These are phyloP conservation scores for Anastatus disparis DNA, from an alignment of 1,140 invertebrate genomes.

Conservation along the genomic window DNA sequence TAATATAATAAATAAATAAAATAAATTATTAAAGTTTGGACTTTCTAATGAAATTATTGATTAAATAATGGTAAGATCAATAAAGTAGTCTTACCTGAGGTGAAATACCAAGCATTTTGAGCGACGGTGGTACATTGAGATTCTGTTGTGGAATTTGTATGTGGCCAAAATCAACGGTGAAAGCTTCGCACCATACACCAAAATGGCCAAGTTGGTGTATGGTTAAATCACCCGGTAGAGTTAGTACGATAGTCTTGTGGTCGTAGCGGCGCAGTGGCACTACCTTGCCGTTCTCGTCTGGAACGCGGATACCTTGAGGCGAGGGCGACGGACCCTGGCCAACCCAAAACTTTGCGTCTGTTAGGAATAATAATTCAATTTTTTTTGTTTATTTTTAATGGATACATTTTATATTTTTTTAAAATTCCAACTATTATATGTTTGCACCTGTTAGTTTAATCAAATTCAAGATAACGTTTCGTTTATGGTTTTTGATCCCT, in stretches of 20 bases:
- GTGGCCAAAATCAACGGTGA: constrained; percentile 91
- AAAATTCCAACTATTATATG: too few species aligned
- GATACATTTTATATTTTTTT: too few species aligned
- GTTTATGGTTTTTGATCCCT: too few species aligned
- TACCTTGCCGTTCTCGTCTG: constrained; percentile 89
- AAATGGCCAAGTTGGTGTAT: constrained; percentile 77
- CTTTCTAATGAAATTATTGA: too few species aligned
- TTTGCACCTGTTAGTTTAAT: too few species aligned
- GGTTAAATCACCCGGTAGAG: constrained; percentile 78
- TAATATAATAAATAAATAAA: too few species aligned
- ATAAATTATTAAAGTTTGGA: too few species aligned
- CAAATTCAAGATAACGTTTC: too few species aligned
- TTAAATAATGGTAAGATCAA: too few species aligned
- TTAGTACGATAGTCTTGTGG: constrained; percentile 86
- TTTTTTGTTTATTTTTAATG: too few species aligned
- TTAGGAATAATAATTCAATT: too few species aligned
- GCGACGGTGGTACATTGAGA: constrained; percentile 87
- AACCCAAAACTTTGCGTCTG: constrained; percentile 93
- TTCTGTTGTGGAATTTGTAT: constrained; percentile 75
- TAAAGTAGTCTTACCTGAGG: constrained; percentile 84
- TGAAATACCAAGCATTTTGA: constrained; percentile 91
- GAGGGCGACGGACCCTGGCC: constrained; percentile 81
- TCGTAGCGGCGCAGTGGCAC: constrained; percentile 82
- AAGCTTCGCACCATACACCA: constrained; percentile 88
- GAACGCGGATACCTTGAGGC: constrained; percentile 82